Evolutionary conservation across 2,888 invertebrate species (phyloP).

Genomic region (Erebia aethiops): DNA sequence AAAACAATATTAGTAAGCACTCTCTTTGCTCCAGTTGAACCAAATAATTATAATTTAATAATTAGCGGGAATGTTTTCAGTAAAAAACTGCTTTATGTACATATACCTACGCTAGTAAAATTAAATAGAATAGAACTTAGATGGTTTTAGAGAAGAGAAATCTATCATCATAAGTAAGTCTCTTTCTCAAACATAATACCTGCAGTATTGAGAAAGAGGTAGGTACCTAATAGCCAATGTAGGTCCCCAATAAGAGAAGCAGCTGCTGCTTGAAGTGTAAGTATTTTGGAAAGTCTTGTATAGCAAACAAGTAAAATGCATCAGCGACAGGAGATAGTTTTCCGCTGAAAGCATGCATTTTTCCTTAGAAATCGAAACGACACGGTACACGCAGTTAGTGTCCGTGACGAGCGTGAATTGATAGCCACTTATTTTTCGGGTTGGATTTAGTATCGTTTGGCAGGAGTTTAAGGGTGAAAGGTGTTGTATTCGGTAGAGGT

Average conservation of each 20-base stretch:
- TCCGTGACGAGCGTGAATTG: slow-evolving; percentile 76
- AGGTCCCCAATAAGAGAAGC: not conserved
- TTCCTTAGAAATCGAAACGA: slow-evolving; percentile 73
- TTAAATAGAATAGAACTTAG: too few relatives aligned
- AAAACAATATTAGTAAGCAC: slow-evolving; percentile 28
- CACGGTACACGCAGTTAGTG: slow-evolving; percentile 74
- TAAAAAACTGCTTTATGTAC: too few relatives aligned
- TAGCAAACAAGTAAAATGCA: slow-evolving; percentile 22
- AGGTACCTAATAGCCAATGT: too few relatives aligned
- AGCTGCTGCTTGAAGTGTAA: not conserved
- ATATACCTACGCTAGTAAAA: too few relatives aligned
- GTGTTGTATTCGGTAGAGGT: too few relatives aligned
- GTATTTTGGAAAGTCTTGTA: not conserved
- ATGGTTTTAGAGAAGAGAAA: not conserved
- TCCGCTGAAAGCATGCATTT: slow-evolving; percentile 62
- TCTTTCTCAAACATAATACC: too few relatives aligned
- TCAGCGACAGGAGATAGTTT: slow-evolving; percentile 49
- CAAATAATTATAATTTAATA: too few relatives aligned
- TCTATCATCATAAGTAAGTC: too few relatives aligned
- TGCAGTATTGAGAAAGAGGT: too few relatives aligned
- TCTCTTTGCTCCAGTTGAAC: not conserved
- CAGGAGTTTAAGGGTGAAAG: too few relatives aligned
- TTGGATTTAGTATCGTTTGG: too few relatives aligned
- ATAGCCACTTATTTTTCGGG: slow-evolving; percentile 72
- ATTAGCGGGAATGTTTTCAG: too few relatives aligned